Evolutionary conservation across 2,888 invertebrate species (phyloP).

Genomic region (Glyphotaelius pellucidus): DNA sequence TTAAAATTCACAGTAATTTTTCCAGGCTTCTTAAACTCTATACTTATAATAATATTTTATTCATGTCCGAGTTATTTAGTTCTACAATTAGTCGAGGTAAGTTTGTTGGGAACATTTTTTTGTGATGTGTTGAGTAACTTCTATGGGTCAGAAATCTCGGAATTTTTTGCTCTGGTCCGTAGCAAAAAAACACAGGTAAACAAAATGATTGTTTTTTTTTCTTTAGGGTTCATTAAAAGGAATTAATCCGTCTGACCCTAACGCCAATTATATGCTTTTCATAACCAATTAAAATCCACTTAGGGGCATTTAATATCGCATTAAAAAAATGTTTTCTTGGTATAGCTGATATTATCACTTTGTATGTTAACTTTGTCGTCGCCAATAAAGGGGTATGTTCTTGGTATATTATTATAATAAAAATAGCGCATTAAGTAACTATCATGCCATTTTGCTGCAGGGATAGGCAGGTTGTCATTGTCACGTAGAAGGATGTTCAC

Average conservation of each 20-base stretch:
- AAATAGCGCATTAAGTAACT: no score
- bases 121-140: background rate
- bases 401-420: background rate
- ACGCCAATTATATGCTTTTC: slow-evolving; percentile 66
- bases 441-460: no score
- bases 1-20: background rate
- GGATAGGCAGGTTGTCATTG: no score
- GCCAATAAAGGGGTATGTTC: background rate
- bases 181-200: slow-evolving; percentile 50
- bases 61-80: background rate
- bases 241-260: slow-evolving; percentile 54
- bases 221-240: slow-evolving; percentile 60
- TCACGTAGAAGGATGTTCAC: no score
- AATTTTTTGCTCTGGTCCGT: slow-evolving; percentile 17
- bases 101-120: slow-evolving; percentile 34
- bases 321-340: slow-evolving; percentile 50
- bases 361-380: background rate
- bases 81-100: background rate
- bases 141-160: background rate
- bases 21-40: background rate
- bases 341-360: background rate
- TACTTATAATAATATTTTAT: background rate
- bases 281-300: slow-evolving; percentile 66
- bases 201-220: slow-evolving; percentile 39
- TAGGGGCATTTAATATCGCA: slow-evolving; percentile 63